Base-by-base conservation (phyloP, 2,888 invertebrate species). In the Drosophila rellima region DNA sequence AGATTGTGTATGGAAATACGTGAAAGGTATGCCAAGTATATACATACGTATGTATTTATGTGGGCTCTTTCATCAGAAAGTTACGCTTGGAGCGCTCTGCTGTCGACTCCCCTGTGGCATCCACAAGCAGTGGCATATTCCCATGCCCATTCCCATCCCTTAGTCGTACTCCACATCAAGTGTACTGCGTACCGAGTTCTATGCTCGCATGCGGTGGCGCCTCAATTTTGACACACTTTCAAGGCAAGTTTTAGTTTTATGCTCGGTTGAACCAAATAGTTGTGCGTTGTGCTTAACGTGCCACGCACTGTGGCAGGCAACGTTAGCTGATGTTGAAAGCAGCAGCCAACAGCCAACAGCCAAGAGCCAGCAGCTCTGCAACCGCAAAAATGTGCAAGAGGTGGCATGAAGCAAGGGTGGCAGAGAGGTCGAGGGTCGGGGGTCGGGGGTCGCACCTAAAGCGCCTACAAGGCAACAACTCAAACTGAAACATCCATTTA, bases 191-290 rank as follows among this genome's bases (percentile, higher is more conserved):
- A 26, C 42, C 23, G 23, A 39, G 57, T 65, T 42, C 62, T 51
- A 40, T 57, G 64, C 56, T 64, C 44, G 37, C 63, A 57, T 55
- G 59, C 51, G 62, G 70, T 45, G 71, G 60, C 68, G 68, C 79
- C 67, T 72, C 76, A 79, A 79, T 81, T 82, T 86, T 85, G 82
- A 83, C 86, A 86, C 83, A 82, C 74, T 86, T 85, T 81, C 70
- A 70, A 72, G 83, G 79, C 83, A 74, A 86, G 79, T 79, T 81
- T 83, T 79, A 81, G 86, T 83, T 82, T 78, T 78, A 82, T 82
- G 80, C 80, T 85, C 86, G 80, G 78, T 78, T 82, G 78, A 80
- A 63, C 66, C 81, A 78, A 82, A 83, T 80, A 86, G 80, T 80
- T 76, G 67, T 65, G 74, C 72, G 56, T 52, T 35, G 45, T 47